phyloP scores from a whole-genome alignment of 1,140 invertebrate genomes.

The Rhopalosiphum maidis region DNA sequence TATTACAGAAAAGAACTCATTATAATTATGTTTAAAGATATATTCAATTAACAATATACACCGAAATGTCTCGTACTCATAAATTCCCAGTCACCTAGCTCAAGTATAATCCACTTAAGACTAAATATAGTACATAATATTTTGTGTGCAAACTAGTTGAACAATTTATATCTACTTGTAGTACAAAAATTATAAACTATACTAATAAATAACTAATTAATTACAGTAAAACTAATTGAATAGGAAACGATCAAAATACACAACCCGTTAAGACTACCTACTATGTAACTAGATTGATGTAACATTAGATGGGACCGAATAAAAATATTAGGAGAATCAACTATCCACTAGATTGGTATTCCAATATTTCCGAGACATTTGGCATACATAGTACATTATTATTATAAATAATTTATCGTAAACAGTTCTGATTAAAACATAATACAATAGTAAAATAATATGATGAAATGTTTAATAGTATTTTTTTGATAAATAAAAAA shows the following conservation, averaged over 20 bases:
- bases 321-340: not conserved
- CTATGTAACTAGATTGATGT: not conserved
- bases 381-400: not conserved
- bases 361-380: not conserved
- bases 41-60: constrained; percentile 12
- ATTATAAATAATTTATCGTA: not conserved
- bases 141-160: not conserved
- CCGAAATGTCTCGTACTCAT: not conserved
- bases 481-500: not conserved
- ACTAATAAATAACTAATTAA: not conserved
- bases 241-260: constrained; percentile 23
- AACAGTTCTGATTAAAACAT: not conserved
- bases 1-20: not conserved
- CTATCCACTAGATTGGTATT: not conserved
- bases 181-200: not conserved
- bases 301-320: not conserved
- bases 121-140: not conserved
- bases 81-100: not conserved
- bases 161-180: not conserved
- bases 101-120: not conserved
- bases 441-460: not conserved
- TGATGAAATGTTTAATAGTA: constrained; percentile 25
- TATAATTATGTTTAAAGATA: not conserved
- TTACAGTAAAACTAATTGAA: constrained; percentile 3
- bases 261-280: not conserved